Evolutionary conservation across 2,888 invertebrate species (phyloP).

Genomic region (Oxytorus armatus): DNA sequence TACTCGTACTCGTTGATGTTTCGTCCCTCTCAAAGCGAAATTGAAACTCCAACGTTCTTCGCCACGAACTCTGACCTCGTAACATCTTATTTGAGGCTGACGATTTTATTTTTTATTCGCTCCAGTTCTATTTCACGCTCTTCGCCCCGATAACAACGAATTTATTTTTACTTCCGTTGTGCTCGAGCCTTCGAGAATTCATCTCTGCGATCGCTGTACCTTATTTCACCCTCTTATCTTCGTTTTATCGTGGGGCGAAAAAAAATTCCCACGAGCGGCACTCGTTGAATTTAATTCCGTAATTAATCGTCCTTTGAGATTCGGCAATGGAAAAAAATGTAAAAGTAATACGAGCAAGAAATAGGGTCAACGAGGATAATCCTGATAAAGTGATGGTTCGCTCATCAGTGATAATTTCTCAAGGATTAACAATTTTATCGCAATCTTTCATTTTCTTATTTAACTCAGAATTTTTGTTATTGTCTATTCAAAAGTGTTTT

Average conservation of each 20-base stretch:
- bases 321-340: too few relatives aligned
- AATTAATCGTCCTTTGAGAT: constrained; percentile 24
- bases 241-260: not conserved
- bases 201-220: not conserved
- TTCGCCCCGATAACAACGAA: not conserved
- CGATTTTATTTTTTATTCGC: constrained; percentile 29
- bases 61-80: constrained; percentile 46
- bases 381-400: too few relatives aligned
- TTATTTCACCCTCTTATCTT: not conserved
- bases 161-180: not conserved
- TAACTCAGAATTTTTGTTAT: not conserved
- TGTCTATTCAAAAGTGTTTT: not conserved
- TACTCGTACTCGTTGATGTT: constrained; percentile 27
- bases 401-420: too few relatives aligned
- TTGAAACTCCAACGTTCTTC: constrained; percentile 62
- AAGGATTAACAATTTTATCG: too few relatives aligned
- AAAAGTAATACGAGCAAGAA: constrained; percentile 18
- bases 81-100: constrained; percentile 63
- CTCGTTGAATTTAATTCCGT: constrained; percentile 6
- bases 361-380: constrained; percentile 26
- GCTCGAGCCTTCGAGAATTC: not conserved
- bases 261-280: constrained; percentile 8
- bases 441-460: too few relatives aligned
- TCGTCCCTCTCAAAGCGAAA: constrained; percentile 58
- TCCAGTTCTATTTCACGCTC: constrained; percentile 8